These are phyloP conservation scores for Drosophila obscura DNA, from an alignment of 1,140 invertebrate genomes.

Conservation along the genomic window DNA sequence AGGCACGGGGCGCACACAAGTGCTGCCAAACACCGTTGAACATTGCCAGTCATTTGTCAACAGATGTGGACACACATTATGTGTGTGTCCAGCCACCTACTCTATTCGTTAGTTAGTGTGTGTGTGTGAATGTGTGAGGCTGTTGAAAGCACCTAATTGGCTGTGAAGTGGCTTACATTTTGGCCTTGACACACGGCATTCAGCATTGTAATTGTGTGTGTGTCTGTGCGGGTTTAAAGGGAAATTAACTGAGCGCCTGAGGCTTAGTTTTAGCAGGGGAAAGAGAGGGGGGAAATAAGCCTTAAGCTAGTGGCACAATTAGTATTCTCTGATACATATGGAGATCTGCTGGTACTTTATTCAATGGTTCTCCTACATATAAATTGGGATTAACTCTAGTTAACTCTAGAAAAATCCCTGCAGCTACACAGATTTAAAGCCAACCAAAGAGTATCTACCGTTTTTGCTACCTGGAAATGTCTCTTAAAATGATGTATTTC, in stretches of 20 bases:
- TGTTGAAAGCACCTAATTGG: conserved; percentile 78
- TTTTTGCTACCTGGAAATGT: too few species aligned
- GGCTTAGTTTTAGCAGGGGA: neutral
- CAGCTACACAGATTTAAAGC: too few species aligned
- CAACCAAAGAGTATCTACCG: too few species aligned
- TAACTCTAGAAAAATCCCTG: too few species aligned
- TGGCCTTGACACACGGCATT: conserved; percentile 38
- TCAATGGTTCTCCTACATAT: too few species aligned
- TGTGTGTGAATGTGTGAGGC: conserved; percentile 31
- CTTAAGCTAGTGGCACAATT: too few species aligned
- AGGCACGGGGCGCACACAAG: conserved; percentile 63
- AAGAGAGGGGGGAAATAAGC: too few species aligned
- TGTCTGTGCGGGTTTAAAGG: conserved; percentile 35
- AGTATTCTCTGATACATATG: too few species aligned
- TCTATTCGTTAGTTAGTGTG: conserved; percentile 17
- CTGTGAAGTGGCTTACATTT: conserved; percentile 68
- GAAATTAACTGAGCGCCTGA: conserved; percentile 36
- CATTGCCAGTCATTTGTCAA: conserved; percentile 79
- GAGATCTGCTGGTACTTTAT: too few species aligned
- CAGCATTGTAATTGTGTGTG: too few species aligned
- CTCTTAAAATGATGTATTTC: too few species aligned
- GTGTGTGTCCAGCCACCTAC: conserved; percentile 5
- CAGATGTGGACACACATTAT: conserved; percentile 38
- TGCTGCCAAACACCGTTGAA: conserved; percentile 80
- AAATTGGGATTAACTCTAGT: too few species aligned